A percentile compares a stretch with the other conserved stretches of the same genome.
Evolutionary conservation across 2,113 vertebrate genomes (phyloP).

Genomic region (Gymnogyps californianus): DNA sequence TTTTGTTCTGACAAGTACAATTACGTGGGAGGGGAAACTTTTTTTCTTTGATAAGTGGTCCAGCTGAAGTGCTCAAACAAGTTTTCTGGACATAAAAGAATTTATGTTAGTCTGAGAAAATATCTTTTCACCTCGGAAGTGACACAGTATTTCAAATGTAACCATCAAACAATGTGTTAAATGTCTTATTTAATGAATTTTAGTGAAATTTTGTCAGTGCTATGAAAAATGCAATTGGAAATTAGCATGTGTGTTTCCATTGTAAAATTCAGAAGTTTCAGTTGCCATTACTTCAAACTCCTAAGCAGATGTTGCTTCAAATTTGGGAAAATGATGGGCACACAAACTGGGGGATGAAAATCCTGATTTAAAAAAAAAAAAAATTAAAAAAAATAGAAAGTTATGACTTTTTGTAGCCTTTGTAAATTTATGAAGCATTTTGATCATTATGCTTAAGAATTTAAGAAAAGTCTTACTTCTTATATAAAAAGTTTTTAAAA

Average conservation of each 20-base stretch:
- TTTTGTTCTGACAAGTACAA: conserved; percentile 6
- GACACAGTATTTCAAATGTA: not conserved
- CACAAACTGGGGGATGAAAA: not conserved
- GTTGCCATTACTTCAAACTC: not conserved
- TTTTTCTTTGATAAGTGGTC: not conserved
- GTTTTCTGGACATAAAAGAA: not conserved
- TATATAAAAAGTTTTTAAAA: not conserved
- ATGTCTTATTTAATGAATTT: not conserved
- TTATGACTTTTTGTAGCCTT: accelerated
- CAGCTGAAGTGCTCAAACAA: not conserved
- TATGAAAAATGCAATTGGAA: not conserved
- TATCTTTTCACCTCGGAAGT: not conserved
- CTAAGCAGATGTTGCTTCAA: not conserved
- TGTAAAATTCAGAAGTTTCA: not conserved
- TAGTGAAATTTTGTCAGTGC: not conserved
- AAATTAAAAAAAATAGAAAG: not conserved
- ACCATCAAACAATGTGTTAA: not conserved
- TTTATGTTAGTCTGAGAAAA: not conserved
- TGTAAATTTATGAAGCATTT: not conserved
- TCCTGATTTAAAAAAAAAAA: not conserved
- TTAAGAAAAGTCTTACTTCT: not conserved
- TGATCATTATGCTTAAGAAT: not conserved
- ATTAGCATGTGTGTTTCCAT: not conserved
- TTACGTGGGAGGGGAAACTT: not conserved
- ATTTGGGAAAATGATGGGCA: not conserved